phyloP scores from a whole-genome alignment of 2,888 invertebrate genomes.

The Polymixis lichenea region DNA sequence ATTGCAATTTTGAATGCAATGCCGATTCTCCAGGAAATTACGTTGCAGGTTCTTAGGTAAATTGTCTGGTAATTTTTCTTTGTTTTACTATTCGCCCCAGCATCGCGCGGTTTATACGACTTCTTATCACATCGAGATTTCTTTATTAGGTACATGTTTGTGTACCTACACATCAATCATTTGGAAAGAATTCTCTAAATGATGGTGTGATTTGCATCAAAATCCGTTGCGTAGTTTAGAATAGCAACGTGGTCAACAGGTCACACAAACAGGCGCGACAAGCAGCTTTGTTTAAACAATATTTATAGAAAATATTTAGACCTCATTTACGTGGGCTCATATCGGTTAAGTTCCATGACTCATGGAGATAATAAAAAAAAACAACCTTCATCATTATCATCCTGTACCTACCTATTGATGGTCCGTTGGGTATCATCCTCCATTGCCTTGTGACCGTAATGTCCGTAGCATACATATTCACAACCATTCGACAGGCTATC shows the following conservation, averaged over 20 bases:
- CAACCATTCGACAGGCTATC: no score
- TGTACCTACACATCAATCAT: no score
- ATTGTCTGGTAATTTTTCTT: not conserved
- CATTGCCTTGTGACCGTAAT: not conserved
- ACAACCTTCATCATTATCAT: not conserved
- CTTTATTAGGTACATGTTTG: not conserved
- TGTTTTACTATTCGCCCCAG: not conserved
- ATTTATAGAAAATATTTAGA: no score
- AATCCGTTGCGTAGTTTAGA: no score
- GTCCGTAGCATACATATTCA: not conserved
- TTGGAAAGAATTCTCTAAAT: no score
- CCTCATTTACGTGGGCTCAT: no score
- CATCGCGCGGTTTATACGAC: not conserved
- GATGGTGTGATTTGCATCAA: no score
- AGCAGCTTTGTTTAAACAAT: not conserved
- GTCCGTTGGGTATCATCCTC: not conserved
- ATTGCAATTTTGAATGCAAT: constrained; percentile 19
- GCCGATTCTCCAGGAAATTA: not conserved
- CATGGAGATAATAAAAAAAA: not conserved
- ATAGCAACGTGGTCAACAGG: no score
- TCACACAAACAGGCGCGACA: no score
- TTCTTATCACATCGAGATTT: not conserved
- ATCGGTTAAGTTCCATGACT: no score
- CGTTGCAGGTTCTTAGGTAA: not conserved
- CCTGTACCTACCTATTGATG: not conserved